Conservation (phyloP, 2,113 vertebrate species). For the Gymnocephalus cernua region DNA sequence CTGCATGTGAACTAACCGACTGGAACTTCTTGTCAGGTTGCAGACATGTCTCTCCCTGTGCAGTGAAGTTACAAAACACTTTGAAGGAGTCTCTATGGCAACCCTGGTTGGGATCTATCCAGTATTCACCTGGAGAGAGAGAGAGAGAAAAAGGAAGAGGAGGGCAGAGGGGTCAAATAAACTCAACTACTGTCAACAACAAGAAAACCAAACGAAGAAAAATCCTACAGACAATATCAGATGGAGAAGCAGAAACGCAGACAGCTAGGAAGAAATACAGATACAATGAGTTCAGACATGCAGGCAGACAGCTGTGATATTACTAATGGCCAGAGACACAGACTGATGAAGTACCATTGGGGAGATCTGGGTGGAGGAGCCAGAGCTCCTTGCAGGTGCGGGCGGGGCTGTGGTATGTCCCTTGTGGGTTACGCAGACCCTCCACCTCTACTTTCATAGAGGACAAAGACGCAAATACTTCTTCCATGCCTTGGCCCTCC, state of each 20-base stretch:
- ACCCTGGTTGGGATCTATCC: slow-evolving; percentile 98
- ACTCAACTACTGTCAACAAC: neutral
- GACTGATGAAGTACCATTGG: slow-evolving; percentile 84
- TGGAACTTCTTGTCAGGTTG: slow-evolving; percentile 95
- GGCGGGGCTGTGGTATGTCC: slow-evolving; percentile 93
- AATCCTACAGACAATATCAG: neutral
- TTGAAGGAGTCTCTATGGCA: slow-evolving; percentile 97
- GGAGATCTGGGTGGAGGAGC: slow-evolving; percentile 91
- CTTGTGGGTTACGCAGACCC: slow-evolving; percentile 92
- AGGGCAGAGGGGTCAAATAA: neutral
- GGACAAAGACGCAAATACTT: slow-evolving; percentile 94
- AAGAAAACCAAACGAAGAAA: neutral
- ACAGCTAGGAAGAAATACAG: neutral
- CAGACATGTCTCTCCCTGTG: slow-evolving; percentile 94
- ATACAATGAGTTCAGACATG: neutral
- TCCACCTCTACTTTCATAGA: slow-evolving; percentile 96
- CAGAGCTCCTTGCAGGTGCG: slow-evolving; percentile 97
- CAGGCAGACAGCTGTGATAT: neutral
- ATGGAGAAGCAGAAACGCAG: neutral
- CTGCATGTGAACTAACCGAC: slow-evolving; percentile 86
- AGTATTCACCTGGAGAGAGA: slow-evolving; percentile 91
- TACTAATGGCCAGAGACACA: slow-evolving; percentile 9
- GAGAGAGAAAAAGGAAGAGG: neutral
- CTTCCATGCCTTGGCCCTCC: slow-evolving; percentile 93
- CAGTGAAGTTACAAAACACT: slow-evolving; percentile 98